Base-by-base conservation (phyloP, 2,797 vertebrate species). In the Chloroceryle inda region DNA sequence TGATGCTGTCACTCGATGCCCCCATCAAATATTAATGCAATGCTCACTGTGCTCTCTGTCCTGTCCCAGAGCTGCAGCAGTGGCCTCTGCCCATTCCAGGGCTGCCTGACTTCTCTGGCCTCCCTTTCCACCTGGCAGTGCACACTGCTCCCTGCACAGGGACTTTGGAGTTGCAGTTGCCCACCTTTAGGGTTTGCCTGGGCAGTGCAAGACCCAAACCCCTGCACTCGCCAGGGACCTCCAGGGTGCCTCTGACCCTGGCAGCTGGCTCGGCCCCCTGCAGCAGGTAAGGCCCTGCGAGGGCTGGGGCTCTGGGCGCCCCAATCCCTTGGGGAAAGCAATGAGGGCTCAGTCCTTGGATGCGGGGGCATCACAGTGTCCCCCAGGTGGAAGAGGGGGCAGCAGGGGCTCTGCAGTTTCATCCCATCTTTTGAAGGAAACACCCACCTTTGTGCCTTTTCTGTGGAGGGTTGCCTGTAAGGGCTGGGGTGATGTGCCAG, bases 11-110 rank as follows among this genome's bases (percentile, higher is more conserved):
- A 96, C 93, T 86, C 6, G 84, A 96, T 94, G 89, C 94, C 59
- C 58, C 62, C 5, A 3, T 96, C 74, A 95, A 96, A 92, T 95
- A 96, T 96, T 96, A 85, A 96, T 78, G 53, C 1, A 27, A 29
- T 11, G 68, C 40, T 93, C 52, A 20, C 29, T 31, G 66, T 8
- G 0, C 61, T 73, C 61, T 73, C 27, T 75, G 73, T 78, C 58
- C 37, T 37, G n/a, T 31, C 23, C 40, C 71, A 37, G 67, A 10
- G 0, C 59, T 27, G 55, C 59, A 69, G 62, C 52, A 4, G 6
- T 3, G 19, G 49, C 58, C 58, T 40, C 53, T 55, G 52, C 29
- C 8, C 1, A 1, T n/a, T 14, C 10, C 13, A 17, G 62, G 42
- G 61, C 31, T 74, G 69, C 47, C 47, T 0, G 0, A 7, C 33